Evolutionary conservation across 2,797 vertebrate genomes (phyloP), one percentile per base, ranked within the genome.

Genomic region (Danio tinwini): DNA sequence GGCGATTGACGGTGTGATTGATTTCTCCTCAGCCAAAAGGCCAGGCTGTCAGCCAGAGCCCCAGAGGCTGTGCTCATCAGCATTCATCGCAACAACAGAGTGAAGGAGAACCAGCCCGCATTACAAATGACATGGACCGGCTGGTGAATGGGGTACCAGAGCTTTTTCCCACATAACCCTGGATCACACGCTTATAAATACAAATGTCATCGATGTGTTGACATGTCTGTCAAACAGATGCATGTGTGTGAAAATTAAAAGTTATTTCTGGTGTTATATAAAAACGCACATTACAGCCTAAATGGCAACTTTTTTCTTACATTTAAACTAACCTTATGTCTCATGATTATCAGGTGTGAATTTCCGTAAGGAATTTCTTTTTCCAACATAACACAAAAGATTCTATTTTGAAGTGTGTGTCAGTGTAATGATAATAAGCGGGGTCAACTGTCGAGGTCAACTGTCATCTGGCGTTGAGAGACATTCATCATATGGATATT

Each of bases 1-100:
- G 85, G 87, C 80, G 78, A 90, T 82, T 91, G 92, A 92, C 87
- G 87, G 90, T 82, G 86, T 89, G 91, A 92, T 92, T 91, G 93
- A 94, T 94, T 92, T 92, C 86, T 87, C 86, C 88, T 91, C 89
- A 92, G 88, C 86, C 85, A 86, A 86, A 87, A 89, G 87, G 85
- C 87, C 85, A 85, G 82, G 59, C 77, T 87, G 87, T 88, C 83
- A 83, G 81, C 84, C 81, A 83, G 67, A 87, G 80, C 76, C 67
- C 83, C 52, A 83, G 84, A 81, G 76, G 68, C 85, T 68, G 37
- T 76, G 47, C 87, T 92, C 87, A 90, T 92, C 89, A 87, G 86
- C 87, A 92, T 93, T 91, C 91, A 84, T 75, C 74, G 53, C 17
- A 81, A 82, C 75, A 82, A 14, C 17, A 12, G 76, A 63, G 13